phyloP scores from a whole-genome alignment of 2,113 vertebrate species.

The Romanogobio albipinnatus region DNA sequence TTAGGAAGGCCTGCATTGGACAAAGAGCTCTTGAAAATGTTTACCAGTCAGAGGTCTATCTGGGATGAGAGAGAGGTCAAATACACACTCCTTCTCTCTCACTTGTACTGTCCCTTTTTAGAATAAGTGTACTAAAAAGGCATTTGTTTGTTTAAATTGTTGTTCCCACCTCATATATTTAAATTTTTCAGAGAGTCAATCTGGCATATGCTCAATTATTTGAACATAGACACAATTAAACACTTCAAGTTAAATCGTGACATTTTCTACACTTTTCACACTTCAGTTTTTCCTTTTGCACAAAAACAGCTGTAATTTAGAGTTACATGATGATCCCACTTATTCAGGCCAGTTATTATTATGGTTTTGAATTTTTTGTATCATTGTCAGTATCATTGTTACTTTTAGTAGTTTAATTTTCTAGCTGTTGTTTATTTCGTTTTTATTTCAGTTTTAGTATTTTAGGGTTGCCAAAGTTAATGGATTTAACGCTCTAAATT shows the following conservation, averaged over 20 bases:
- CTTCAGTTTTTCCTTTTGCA: neutral
- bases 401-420: neutral
- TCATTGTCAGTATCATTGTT: neutral
- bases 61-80: neutral
- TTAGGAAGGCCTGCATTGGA: slow-evolving; percentile 32
- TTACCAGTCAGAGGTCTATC: slow-evolving; percentile 49
- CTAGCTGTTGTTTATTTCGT: too few relatives aligned
- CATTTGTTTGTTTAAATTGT: neutral
- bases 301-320: neutral
- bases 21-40: slow-evolving; percentile 49
- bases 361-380: neutral
- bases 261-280: neutral
- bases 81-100: neutral
- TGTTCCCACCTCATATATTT: neutral
- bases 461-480: neutral
- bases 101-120: neutral
- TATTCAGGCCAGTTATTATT: neutral
- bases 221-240: neutral
- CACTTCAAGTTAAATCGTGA: neutral
- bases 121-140: neutral
- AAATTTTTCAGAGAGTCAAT: neutral
- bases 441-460: neutral
- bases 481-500: too few relatives aligned
- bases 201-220: neutral
- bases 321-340: neutral